phyloP scores from a whole-genome alignment of 2,888 invertebrate species.

The Eupithecia subfuscata region DNA sequence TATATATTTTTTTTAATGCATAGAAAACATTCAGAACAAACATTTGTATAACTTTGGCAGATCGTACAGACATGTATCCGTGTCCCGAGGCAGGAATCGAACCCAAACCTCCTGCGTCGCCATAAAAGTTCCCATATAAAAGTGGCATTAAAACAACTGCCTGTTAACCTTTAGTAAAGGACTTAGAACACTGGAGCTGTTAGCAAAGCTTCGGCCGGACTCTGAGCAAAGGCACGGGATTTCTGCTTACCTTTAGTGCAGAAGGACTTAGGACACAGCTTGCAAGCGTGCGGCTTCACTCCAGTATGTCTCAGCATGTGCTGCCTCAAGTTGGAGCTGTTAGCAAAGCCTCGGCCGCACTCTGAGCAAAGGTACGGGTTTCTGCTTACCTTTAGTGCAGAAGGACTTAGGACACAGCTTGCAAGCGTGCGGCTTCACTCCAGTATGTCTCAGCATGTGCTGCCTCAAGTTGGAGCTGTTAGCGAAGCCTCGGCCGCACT shows the following conservation, averaged over 20 bases:
- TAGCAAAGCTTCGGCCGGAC: conserved; percentile 77
- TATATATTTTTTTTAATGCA: too few species aligned
- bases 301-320: conserved; percentile 83
- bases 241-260: conserved; percentile 75
- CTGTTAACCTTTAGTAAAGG: conserved; percentile 79
- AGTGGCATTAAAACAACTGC: background rate
- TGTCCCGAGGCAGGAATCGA: background rate
- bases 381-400: conserved; percentile 75
- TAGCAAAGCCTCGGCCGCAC: conserved; percentile 83
- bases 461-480: conserved; percentile 84
- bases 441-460: conserved; percentile 83
- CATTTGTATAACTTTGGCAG: too few species aligned
- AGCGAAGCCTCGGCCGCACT: too few species aligned
- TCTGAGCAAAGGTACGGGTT: conserved; percentile 75
- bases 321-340: conserved; percentile 83
- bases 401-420: conserved; percentile 84
- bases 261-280: conserved; percentile 84
- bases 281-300: conserved; percentile 80
- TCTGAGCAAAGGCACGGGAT: too few species aligned
- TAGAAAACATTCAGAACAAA: too few species aligned
- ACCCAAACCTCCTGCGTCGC: background rate
- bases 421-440: conserved; percentile 81
- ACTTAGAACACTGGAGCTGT: conserved; percentile 74
- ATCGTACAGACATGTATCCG: background rate
- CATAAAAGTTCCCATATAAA: too few species aligned